Percentiles rank a stretch among this genome's conserved stretches.
These are phyloP conservation scores for Ceratotherium simum DNA, from an alignment of 2,113 vertebrate species.

Conservation along the genomic window DNA sequence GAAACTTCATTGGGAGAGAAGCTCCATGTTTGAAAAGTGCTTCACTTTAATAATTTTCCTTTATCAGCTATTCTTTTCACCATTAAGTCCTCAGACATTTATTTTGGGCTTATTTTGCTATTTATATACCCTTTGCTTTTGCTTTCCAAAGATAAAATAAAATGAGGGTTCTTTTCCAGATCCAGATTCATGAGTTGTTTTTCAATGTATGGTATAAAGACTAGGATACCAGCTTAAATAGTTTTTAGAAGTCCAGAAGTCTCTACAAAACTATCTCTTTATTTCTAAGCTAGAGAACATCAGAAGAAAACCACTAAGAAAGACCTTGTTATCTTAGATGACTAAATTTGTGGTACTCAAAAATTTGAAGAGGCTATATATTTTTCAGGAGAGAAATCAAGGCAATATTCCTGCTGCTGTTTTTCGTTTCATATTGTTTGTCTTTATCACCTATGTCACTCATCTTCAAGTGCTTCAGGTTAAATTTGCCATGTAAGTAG, in stretches of 20 bases:
- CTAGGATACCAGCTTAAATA: background rate
- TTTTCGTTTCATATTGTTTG: background rate
- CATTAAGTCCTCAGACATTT: background rate
- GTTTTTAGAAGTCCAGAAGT: slow-evolving; percentile 5
- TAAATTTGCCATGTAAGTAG: background rate
- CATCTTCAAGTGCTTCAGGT: background rate
- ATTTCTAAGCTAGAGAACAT: background rate
- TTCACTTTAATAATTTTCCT: slow-evolving; percentile 53
- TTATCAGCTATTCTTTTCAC: slow-evolving; percentile 33
- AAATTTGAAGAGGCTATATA: background rate
- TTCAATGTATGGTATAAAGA: slow-evolving; percentile 6
- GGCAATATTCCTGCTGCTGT: background rate
- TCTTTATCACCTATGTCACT: slow-evolving; percentile 43
- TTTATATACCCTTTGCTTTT: slow-evolving; percentile 31
- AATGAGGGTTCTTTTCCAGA: background rate
- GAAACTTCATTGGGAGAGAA: slow-evolving; percentile 17
- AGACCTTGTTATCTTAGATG: background rate
- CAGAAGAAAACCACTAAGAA: slow-evolving; percentile 14
- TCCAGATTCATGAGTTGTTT: background rate
- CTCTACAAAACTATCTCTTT: background rate
- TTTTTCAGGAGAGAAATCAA: slow-evolving; percentile 47
- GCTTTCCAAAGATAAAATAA: slow-evolving; percentile 33
- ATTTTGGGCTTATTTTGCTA: slow-evolving; percentile 9
- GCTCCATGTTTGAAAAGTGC: slow-evolving; percentile 32
- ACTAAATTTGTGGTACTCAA: slow-evolving; percentile 7